Percentiles rank a stretch among this genome's conserved stretches.
These are phyloP conservation scores for Paraescarpia echinospica DNA, from an alignment of 1,140 invertebrate genomes.

Conservation along the genomic window DNA sequence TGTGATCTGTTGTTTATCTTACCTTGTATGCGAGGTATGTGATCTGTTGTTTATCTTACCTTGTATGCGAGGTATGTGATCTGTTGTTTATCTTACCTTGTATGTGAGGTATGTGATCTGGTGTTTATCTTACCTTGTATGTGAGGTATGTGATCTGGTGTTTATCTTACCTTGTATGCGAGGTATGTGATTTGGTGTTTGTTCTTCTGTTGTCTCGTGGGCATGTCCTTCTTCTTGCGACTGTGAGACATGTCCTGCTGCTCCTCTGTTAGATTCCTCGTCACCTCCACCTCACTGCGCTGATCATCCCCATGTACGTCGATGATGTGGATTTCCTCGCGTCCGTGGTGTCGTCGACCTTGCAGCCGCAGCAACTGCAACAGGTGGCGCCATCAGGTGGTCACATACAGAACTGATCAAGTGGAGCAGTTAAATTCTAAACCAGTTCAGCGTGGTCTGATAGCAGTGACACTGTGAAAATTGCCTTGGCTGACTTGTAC, in stretches of 20 bases:
- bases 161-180: conserved; percentile 73
- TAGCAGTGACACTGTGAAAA: too few relatives aligned
- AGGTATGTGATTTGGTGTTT: conserved; percentile 97
- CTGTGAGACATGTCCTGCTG: conserved; percentile 60
- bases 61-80: too few relatives aligned
- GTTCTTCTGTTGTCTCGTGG: conserved; percentile 70
- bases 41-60: too few relatives aligned
- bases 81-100: too few relatives aligned
- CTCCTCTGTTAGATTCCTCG: conserved; percentile 79
- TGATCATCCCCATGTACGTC: conserved; percentile 84
- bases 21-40: too few relatives aligned
- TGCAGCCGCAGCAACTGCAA: conserved; percentile 57
- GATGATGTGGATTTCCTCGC: conserved; percentile 69
- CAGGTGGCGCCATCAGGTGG: conserved; percentile 17
- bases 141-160: background rate
- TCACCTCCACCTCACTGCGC: conserved; percentile 74
- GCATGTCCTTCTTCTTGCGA: conserved; percentile 65
- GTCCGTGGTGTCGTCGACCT: conserved; percentile 59
- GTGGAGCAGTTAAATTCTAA: background rate
- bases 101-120: too few relatives aligned
- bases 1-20: too few relatives aligned
- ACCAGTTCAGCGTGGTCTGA: too few relatives aligned
- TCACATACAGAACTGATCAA: background rate
- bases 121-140: too few relatives aligned
- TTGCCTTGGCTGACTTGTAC: too few relatives aligned